Evolutionary conservation across 2,888 invertebrate genomes (phyloP), one percentile per base, ranked within the genome.

Genomic region (Erebia aethiops): DNA sequence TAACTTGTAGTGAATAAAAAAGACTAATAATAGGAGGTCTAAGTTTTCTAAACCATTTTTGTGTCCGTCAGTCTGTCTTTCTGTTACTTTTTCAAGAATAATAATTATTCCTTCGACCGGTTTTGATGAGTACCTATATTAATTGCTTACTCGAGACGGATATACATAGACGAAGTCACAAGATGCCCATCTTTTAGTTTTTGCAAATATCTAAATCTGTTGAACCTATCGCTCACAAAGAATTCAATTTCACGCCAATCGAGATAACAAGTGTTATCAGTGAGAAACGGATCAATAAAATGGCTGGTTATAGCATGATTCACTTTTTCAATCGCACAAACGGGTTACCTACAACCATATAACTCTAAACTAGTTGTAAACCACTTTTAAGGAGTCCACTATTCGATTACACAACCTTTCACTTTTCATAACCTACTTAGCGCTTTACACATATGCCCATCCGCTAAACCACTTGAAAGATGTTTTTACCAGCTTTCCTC

Each of bases 401-500:
- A 74, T 74, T 73, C 67, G 69, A 73, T 78, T 78, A 77, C 79
- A 76, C 75, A 80, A 83, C 80, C 80, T 83, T 83, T 83, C 80
- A 80, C 82, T 83, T 81, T 82, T 81, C 78, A 78, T 79, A 81
- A 77, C 80, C 79, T 73, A 79, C 80, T 80, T 80, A 74, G 70
- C 74, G 73, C 72, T 68, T 75, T 74, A 71, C 70, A 75, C 71
- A 74, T 76, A 75, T 75, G 73, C 67, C 74, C 73, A 69, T 73
- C 71, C 67, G 69, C 74, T 74, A 77, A 75, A 75, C 78, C 75
- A 78, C 77, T 78, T 75, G 75, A 77, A 76, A 78, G 71, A 74
- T 52, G 70, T 67, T 67, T 63, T 61, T 51, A 71, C 74, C 64
- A 71, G 54, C 49, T 43, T 26, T 67, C 43, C 5, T 46, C 3